Evolutionary conservation across 2,113 vertebrate genomes (phyloP).

Genomic region (human): DNA sequence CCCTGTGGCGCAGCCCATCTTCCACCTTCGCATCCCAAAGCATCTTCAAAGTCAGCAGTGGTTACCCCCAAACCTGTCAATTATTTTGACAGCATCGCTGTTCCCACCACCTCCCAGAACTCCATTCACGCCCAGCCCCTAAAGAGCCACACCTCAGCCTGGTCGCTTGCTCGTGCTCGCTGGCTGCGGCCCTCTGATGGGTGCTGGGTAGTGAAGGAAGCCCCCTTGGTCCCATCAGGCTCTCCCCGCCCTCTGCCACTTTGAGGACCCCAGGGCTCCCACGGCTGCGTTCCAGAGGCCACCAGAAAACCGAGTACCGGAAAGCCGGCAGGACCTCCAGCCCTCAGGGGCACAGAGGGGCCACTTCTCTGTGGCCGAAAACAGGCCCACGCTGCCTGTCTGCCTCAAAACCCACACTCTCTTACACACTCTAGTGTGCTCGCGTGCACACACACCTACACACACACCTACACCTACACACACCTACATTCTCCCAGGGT

Average conservation of each 20-base stretch:
- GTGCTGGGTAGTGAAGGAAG: neutral
- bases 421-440: neutral
- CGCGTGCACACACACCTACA: neutral
- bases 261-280: neutral
- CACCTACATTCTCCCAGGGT: neutral
- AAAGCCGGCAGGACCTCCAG: neutral
- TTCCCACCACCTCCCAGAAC: neutral
- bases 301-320: neutral
- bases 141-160: neutral
- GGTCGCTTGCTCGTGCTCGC: neutral
- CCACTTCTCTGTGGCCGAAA: neutral
- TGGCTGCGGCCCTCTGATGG: neutral
- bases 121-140: neutral
- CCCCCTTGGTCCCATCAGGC: neutral
- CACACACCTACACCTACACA: neutral
- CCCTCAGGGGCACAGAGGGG: neutral
- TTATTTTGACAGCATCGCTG: neutral
- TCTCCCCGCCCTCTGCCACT: neutral
- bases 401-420: neutral
- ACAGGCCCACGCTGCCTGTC: rapidly evolving
- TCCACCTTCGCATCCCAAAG: neutral
- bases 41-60: neutral
- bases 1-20: neutral
- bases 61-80: neutral
- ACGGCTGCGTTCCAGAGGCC: neutral